Percentiles rank a stretch among this genome's conserved stretches.
Evolutionary conservation across 2,113 vertebrate species (phyloP).

Genomic region (Turdus rufiventris): DNA sequence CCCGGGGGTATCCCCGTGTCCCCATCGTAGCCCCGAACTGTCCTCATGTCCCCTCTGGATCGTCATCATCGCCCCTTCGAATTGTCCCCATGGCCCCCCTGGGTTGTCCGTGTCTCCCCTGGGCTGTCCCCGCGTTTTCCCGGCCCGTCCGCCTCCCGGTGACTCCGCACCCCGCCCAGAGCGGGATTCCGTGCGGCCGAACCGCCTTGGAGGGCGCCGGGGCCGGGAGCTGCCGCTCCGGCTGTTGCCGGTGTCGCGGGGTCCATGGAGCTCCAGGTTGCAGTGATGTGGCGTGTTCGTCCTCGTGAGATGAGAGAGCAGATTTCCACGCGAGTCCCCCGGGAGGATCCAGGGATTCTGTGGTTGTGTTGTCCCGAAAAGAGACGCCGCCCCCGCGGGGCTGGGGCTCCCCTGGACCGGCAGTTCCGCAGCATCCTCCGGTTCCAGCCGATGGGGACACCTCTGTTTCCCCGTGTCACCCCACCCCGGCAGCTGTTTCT

Average conservation of each 20-base stretch:
- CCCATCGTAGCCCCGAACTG: background rate
- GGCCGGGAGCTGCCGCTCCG: background rate
- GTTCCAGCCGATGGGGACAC: background rate
- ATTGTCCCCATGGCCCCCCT: background rate
- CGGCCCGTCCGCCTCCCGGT: background rate
- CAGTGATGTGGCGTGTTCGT: background rate
- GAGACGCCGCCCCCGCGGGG: background rate
- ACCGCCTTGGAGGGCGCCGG: background rate
- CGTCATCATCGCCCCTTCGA: background rate
- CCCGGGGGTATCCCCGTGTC: background rate
- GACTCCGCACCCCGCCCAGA: background rate
- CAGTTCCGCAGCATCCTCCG: background rate
- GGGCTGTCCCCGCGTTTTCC: background rate
- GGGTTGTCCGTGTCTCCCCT: background rate
- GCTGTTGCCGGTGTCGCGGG: too few relatives aligned
- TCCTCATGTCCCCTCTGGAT: background rate
- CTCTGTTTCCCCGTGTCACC: background rate
- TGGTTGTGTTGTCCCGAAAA: background rate
- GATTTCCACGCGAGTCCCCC: background rate
- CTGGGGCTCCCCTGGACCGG: too few relatives aligned
- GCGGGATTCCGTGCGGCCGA: background rate
- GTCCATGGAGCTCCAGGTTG: background rate
- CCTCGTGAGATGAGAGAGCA: background rate
- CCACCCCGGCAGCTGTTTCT: background rate
- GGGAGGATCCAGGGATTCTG: background rate